Conservation (phyloP, 2,113 vertebrate species). For the Redunca redunca region DNA sequence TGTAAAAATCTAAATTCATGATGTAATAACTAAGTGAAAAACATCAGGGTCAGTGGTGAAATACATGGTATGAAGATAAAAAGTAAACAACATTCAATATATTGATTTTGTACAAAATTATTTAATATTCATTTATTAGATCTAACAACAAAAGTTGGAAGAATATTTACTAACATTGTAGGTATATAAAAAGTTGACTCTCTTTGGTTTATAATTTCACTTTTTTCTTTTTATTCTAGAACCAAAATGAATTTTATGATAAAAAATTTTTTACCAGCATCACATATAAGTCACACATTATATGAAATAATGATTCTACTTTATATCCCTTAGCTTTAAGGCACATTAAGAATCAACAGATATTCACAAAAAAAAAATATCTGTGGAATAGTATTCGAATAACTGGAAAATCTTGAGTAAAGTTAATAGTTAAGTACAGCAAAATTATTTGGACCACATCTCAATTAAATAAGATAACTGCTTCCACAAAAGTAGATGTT, state of each 20-base stretch:
- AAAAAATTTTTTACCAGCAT: background rate
- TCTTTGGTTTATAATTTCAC: conserved; percentile 24
- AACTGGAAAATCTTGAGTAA: background rate
- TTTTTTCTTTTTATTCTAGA: conserved; percentile 13
- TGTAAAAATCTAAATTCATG: background rate
- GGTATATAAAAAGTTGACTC: background rate
- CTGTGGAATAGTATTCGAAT: background rate
- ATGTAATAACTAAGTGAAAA: background rate
- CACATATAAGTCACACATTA: background rate
- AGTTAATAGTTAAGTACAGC: background rate
- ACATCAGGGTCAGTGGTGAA: background rate
- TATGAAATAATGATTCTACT: background rate
- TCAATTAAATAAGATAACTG: background rate
- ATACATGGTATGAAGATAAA: background rate
- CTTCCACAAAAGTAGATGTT: background rate
- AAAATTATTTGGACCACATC: background rate
- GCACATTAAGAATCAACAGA: background rate
- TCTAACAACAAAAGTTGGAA: conserved; percentile 52
- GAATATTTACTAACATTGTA: conserved; percentile 25
- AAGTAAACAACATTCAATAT: background rate
- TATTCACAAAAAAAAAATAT: background rate
- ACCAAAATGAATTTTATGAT: background rate
- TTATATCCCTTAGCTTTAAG: background rate
- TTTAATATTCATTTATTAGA: conserved; percentile 54
- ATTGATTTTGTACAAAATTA: conserved; percentile 62